Evolutionary conservation across 2,113 vertebrate species (phyloP), one percentile per base, ranked within the genome.

Genomic region (Nibea coibor): DNA sequence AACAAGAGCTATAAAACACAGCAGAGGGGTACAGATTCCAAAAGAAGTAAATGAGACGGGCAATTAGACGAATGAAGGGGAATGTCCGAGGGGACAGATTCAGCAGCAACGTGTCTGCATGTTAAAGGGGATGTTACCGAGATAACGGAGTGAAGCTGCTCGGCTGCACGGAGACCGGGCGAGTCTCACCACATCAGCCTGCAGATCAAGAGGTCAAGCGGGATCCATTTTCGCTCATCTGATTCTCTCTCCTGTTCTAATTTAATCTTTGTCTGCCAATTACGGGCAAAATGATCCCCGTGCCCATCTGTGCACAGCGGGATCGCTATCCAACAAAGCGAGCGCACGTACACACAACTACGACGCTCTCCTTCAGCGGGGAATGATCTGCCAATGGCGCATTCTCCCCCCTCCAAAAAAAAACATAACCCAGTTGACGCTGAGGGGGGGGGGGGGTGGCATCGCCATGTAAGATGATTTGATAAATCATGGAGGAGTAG

Each of bases 231-330:
- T 56, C 89, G 70, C 87, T 84, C 48, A 31, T 82, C 78, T 45
- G 64, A 47, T 74, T 81, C 76, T 74, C 57, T 45, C 65, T 62
- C 65, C 47, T n/a, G 76, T 48, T 5, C 65, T 84, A 84, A 89
- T 88, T 89, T 72, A 77, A 90, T 90, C 81, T 85, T 24, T 51
- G 61, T 64, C 20, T 81, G 63, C 61, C 82, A 90, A 83, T 90
- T 89, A 80, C 50, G 72, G 75, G 79, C 56, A 43, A 86, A 86
- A 68, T 22, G 66, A 84, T 81, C 61, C 51, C 31, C 6, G 14
- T 47, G 26, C 58, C 85, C 86, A 83, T 85, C 71, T 78, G 66
- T 1, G 20, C 81, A 42, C 75, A 67, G 78, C 20, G 2, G 68
- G 54, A 63, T 80, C 72, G 14, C 78, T 17, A 3, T 65, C 83